These are phyloP conservation scores for Portunus trituberculatus DNA, from an alignment of 1,140 invertebrate genomes.

Conservation along the genomic window DNA sequence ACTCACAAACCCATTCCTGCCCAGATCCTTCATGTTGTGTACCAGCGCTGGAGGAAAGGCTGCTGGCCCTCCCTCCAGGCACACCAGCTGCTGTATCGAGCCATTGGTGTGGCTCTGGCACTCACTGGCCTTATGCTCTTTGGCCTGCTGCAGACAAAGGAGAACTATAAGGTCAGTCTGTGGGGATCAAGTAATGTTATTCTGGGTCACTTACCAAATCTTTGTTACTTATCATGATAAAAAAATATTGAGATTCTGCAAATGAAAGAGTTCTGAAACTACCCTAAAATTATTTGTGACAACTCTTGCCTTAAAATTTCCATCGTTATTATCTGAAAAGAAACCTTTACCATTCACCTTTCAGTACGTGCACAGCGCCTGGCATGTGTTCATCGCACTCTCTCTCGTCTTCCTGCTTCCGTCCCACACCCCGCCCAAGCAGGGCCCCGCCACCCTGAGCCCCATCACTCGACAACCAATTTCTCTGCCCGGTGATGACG, in stretches of 20 bases:
- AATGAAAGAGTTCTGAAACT: no score
- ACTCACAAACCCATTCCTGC: neutral
- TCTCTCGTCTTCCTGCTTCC: conserved; percentile 91
- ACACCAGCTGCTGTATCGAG: conserved; percentile 83
- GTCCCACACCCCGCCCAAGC: conserved; percentile 50
- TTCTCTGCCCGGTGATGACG: conserved; percentile 57
- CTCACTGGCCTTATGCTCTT: conserved; percentile 88
- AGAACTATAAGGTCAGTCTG: conserved; percentile 79
- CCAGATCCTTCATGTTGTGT: conserved; percentile 42
- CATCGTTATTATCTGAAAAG: neutral
- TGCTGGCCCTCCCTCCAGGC: conserved; percentile 80
- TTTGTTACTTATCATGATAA: no score
- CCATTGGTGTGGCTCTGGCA: conserved; percentile 87
- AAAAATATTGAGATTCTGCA: no score
- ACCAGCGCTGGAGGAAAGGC: conserved; percentile 78
- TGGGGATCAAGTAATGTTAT: no score
- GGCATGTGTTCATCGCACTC: conserved; percentile 92
- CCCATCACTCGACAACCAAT: neutral
- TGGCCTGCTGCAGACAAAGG: conserved; percentile 90
- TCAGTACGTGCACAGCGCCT: conserved; percentile 91
- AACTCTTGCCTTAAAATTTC: neutral
- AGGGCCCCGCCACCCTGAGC: neutral
- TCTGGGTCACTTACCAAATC: no score
- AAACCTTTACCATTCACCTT: neutral
- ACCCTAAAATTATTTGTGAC: no score